These are phyloP conservation scores for Drosophila parvula DNA, from an alignment of 1,140 invertebrate genomes.

Conservation along the genomic window DNA sequence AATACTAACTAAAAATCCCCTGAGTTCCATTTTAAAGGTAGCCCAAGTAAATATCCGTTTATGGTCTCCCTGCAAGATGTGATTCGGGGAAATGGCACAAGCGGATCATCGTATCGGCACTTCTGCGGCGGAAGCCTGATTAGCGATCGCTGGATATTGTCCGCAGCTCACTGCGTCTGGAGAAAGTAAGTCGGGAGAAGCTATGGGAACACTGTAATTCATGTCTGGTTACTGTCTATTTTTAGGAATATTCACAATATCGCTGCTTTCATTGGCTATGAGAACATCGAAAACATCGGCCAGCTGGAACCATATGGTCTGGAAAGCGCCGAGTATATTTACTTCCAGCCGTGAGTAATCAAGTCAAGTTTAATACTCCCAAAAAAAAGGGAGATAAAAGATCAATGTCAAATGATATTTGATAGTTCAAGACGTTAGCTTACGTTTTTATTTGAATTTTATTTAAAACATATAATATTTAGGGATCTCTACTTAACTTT, in stretches of 20 bases:
- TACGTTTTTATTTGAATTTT: background rate
- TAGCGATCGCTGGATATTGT: conserved; percentile 69
- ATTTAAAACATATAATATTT: background rate
- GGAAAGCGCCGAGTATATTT: conserved; percentile 70
- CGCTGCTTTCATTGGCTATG: conserved; percentile 71
- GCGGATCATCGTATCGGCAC: conserved; percentile 45
- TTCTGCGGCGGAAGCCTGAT: conserved; percentile 78
- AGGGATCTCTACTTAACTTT: too few relatives aligned
- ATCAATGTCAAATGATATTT: conserved; percentile 3
- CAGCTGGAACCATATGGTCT: conserved; percentile 57
- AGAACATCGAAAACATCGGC: conserved; percentile 60
- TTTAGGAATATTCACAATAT: conserved; percentile 57
- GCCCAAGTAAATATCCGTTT: conserved; percentile 58
- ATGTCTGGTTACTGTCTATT: background rate
- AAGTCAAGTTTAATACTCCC: conserved; percentile 50
- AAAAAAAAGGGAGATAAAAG: background rate
- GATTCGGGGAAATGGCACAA: conserved; percentile 5
- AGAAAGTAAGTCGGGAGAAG: conserved; percentile 52
- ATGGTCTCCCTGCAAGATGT: conserved; percentile 77
- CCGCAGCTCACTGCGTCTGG: conserved; percentile 76
- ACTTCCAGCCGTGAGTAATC: conserved; percentile 74
- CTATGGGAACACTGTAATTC: background rate
- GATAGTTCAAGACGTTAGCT: background rate
- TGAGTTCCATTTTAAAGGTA: conserved; percentile 36
- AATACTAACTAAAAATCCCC: conserved; percentile 22